phyloP scores from a whole-genome alignment of 2,113 vertebrate species.

The Strix aluco region DNA sequence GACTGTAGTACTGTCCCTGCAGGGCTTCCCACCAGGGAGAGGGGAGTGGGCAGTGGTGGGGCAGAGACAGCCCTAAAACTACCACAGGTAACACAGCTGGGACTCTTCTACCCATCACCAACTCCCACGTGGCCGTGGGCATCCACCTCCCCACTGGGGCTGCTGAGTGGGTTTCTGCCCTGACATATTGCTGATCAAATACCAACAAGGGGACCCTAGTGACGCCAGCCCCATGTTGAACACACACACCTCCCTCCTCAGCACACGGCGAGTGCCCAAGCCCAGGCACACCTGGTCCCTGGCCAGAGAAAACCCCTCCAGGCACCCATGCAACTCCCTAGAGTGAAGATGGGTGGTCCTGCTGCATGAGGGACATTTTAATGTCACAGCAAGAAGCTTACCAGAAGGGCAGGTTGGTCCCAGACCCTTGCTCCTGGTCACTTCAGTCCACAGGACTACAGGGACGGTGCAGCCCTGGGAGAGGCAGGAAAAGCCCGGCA shows the following conservation, averaged over 20 bases:
- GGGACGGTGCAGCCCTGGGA: neutral
- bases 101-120: neutral
- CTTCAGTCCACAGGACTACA: neutral
- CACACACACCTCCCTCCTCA: neutral
- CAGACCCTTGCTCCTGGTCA: neutral
- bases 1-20: neutral
- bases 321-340: neutral
- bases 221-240: neutral
- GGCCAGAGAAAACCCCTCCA: neutral
- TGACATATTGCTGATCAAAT: neutral
- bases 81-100: neutral
- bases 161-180: neutral
- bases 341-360: neutral
- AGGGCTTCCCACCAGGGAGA: neutral
- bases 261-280: neutral
- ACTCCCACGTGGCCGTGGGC: neutral
- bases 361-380: neutral
- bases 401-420: neutral
- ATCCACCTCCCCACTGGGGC: accelerated
- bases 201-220: neutral
- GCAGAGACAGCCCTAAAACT: neutral
- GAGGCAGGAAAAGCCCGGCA: neutral
- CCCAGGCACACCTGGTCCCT: neutral
- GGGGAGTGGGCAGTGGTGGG: neutral
- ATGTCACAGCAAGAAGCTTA: conserved; percentile 17